Percentiles rank a stretch among this genome's conserved stretches.
Evolutionary conservation across 1,140 invertebrate species (phyloP).

Genomic region (Lepidurus couesii): DNA sequence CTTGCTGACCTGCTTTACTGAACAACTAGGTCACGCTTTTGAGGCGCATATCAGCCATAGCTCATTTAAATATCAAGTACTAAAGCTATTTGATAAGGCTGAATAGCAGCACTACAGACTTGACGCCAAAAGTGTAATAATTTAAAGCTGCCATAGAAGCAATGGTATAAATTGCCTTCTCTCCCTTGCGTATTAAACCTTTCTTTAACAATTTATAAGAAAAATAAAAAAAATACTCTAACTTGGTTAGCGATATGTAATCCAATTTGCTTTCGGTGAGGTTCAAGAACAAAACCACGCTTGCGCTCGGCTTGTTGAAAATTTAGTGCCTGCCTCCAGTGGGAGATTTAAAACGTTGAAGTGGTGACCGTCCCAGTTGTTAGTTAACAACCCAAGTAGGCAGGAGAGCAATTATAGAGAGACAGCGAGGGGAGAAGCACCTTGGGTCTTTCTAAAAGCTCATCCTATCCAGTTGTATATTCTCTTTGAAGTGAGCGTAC

Average conservation of each 20-base stretch:
- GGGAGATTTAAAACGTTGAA: neutral
- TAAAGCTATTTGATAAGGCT: no score
- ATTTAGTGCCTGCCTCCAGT: neutral
- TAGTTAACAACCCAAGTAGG: neutral
- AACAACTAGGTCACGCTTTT: neutral
- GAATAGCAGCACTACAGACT: no score
- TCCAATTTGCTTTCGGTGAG: neutral
- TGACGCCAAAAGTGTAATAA: no score
- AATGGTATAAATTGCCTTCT: no score
- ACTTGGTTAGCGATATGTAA: neutral
- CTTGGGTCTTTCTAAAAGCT: conserved; percentile 10
- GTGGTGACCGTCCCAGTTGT: neutral
- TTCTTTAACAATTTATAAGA: no score
- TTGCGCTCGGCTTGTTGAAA: neutral
- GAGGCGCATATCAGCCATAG: neutral
- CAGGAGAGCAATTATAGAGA: neutral
- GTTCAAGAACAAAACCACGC: neutral
- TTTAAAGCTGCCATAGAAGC: no score
- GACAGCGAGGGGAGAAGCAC: neutral
- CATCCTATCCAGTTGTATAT: neutral
- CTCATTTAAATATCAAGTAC: no score
- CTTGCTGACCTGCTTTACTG: neutral
- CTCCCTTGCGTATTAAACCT: no score
- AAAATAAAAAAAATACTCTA: neutral
- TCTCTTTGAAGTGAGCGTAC: neutral